Conservation (phyloP, 53 echinoderm and acorn worm species). For the Stichopus horrens region DNA sequence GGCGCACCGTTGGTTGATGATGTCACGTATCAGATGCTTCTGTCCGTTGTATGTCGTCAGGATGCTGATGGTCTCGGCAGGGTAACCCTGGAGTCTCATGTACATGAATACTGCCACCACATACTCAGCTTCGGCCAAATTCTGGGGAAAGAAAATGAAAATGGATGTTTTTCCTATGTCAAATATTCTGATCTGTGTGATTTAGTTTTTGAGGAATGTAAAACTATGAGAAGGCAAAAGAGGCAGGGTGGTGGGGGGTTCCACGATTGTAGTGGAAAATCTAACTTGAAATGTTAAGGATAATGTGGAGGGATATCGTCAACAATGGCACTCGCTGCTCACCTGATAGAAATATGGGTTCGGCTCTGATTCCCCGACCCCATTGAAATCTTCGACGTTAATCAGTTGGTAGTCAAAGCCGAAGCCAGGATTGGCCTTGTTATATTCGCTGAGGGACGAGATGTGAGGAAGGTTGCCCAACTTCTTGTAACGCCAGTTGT, state of each 20-base stretch:
- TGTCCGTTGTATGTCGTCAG: conserved; percentile 96
- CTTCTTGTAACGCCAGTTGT: conserved; percentile 97
- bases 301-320: too few species aligned
- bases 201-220: background rate
- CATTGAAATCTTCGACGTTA: conserved; percentile 93
- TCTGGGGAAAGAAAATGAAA: conserved; percentile 52
- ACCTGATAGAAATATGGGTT: conserved; percentile 99
- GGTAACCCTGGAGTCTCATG: conserved; percentile 93
- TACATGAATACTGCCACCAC: conserved; percentile 96
- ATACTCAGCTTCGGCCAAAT: conserved; percentile 95
- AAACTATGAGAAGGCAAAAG: background rate
- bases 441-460: conserved; percentile 66
- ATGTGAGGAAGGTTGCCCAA: conserved; percentile 97
- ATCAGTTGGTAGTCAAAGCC: conserved; percentile 89
- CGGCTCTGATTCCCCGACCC: conserved; percentile 94
- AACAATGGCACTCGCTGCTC: background rate
- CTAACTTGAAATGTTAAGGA: too few species aligned
- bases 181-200: background rate
- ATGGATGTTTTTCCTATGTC: background rate
- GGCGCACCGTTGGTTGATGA: conserved; percentile 89
- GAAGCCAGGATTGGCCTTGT: conserved; percentile 83
- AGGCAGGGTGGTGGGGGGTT: background rate
- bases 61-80: conserved; percentile 93
- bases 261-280: background rate
- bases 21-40: conserved; percentile 95